Percentiles rank a stretch among this genome's conserved stretches.
These are phyloP conservation scores for Machimus rusticus DNA, from an alignment of 2,888 invertebrate genomes.

Conservation along the genomic window DNA sequence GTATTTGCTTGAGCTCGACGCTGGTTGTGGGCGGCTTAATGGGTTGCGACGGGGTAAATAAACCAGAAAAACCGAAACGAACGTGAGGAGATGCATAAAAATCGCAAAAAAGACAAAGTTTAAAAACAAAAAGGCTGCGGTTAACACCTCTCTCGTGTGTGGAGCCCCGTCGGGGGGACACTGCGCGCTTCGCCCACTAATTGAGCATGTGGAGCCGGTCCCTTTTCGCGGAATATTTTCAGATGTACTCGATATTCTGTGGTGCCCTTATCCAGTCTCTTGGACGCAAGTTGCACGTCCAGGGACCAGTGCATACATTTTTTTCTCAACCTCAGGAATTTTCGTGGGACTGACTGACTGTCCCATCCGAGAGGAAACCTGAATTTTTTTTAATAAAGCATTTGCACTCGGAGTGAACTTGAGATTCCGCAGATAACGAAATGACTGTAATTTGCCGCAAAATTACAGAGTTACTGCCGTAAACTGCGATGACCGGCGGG, in stretches of 20 bases:
- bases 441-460: neutral
- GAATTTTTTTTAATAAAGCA: neutral
- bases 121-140: neutral
- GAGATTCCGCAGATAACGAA: neutral
- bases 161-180: neutral
- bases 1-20: neutral
- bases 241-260: neutral
- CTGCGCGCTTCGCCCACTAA: neutral
- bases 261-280: neutral
- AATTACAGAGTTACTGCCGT: neutral
- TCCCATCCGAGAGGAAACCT: neutral
- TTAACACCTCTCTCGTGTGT: slow-evolving; percentile 4
- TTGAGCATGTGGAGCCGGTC: neutral
- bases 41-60: neutral
- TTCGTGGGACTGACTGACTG: neutral
- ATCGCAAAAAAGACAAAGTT: neutral
- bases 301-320: neutral
- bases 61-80: neutral
- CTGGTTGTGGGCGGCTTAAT: slow-evolving; percentile 20
- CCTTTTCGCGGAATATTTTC: neutral
- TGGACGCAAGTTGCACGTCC: neutral
- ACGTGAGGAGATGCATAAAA: slow-evolving; percentile 5
- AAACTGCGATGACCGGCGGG: neutral
- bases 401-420: neutral
- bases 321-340: neutral